These are phyloP conservation scores for Xyliphius kryptos DNA, from an alignment of 2,113 vertebrate species.

Conservation along the genomic window DNA sequence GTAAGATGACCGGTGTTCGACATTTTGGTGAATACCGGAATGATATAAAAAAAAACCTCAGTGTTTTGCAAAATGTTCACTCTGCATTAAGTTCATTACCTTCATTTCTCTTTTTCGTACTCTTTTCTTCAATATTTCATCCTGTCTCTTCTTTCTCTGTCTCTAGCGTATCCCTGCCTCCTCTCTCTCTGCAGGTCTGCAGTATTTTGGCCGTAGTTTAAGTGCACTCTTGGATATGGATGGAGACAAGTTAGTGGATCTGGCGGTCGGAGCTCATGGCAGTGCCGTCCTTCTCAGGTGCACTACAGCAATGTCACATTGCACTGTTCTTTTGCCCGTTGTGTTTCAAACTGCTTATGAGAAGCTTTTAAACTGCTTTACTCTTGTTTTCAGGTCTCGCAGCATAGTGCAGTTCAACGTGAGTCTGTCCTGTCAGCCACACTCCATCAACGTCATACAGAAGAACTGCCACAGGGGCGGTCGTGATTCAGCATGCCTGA, in stretches of 20 bases:
- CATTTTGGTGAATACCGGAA: no score
- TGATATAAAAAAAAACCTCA: no score
- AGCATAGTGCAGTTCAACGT: slow-evolving; percentile 74
- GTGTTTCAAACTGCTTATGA: no score
- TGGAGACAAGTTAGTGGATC: slow-evolving; percentile 79
- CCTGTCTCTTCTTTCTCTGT: not conserved
- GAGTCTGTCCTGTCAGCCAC: slow-evolving; percentile 69
- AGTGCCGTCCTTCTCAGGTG: slow-evolving; percentile 81
- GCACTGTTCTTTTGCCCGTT: no score
- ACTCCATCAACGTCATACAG: slow-evolving; percentile 79
- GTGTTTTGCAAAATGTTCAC: no score
- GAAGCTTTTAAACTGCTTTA: no score
- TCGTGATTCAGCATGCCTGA: slow-evolving; percentile 74
- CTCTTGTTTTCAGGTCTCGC: slow-evolving; percentile 65
- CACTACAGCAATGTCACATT: no score
- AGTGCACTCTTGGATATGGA: slow-evolving; percentile 79
- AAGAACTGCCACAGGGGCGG: slow-evolving; percentile 71
- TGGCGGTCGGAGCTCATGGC: slow-evolving; percentile 87
- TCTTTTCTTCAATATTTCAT: not conserved
- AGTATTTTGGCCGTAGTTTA: slow-evolving; percentile 90
- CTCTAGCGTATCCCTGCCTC: slow-evolving; percentile 74
- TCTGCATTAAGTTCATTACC: no score
- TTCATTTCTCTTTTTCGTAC: not conserved
- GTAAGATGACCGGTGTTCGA: slow-evolving; percentile 54
- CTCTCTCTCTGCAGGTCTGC: slow-evolving; percentile 65